Conservation (phyloP, 2,888 invertebrate species). For the Eristalinus aeneus region DNA sequence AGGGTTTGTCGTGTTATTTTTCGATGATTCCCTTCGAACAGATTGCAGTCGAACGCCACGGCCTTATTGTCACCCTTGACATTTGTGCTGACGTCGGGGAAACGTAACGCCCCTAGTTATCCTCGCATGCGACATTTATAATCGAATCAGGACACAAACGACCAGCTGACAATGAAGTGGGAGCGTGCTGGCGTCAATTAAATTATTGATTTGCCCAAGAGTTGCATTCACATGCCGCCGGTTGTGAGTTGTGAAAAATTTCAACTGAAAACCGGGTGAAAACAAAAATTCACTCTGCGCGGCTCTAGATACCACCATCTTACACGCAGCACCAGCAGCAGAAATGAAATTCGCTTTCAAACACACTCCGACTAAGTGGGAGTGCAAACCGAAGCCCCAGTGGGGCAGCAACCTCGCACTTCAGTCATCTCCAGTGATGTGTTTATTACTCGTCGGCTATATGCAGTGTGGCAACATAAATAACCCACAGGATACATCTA, state of each 20-base stretch:
- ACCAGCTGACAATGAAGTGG: background rate
- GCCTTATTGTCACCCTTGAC: background rate
- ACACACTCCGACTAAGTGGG: too few species aligned
- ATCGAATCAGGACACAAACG: background rate
- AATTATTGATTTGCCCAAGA: slow-evolving; percentile 6
- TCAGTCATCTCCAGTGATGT: background rate
- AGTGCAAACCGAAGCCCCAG: background rate
- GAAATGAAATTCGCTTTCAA: background rate
- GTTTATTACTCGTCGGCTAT: background rate
- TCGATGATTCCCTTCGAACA: background rate
- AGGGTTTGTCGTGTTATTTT: background rate
- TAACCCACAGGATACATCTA: background rate
- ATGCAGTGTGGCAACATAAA: background rate
- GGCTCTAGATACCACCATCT: background rate
- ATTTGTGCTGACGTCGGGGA: background rate
- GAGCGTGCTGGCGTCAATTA: background rate
- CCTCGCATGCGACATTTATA: slow-evolving; percentile 11
- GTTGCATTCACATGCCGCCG: background rate
- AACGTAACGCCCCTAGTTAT: background rate
- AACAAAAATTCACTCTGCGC: background rate
- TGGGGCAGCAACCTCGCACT: background rate
- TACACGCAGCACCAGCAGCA: background rate
- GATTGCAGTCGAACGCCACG: background rate
- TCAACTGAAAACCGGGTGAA: background rate
- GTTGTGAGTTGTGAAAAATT: slow-evolving; percentile 16